phyloP scores from a whole-genome alignment of 2,797 vertebrate species.

The Psittacula derbiana region DNA sequence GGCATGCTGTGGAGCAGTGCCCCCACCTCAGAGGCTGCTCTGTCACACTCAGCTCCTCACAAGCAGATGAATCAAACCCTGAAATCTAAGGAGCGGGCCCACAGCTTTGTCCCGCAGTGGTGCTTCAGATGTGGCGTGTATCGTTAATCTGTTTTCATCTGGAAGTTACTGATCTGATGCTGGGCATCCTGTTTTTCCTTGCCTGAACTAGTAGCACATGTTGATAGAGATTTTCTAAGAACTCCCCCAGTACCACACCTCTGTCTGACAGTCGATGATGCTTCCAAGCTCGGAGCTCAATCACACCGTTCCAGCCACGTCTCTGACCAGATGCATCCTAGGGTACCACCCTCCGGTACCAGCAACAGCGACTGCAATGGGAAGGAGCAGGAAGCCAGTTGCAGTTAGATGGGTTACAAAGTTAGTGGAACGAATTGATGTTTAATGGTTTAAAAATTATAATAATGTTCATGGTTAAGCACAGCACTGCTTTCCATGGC shows the following conservation, averaged over 20 bases:
- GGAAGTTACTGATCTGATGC: slow-evolving; percentile 6
- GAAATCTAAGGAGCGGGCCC: not conserved
- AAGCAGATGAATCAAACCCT: not conserved
- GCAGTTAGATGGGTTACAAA: not conserved
- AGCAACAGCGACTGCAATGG: not conserved
- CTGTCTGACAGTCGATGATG: not conserved
- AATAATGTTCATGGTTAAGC: not conserved
- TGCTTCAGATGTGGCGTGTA: not conserved
- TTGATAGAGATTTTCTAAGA: slow-evolving; percentile 50
- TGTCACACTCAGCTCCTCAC: not conserved
- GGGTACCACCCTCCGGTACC: not conserved
- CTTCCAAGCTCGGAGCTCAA: not conserved
- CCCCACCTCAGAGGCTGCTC: not conserved
- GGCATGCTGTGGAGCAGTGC: fast-evolving
- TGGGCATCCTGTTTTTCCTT: not conserved
- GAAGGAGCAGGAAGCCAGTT: slow-evolving; percentile 18
- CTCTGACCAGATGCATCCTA: not conserved
- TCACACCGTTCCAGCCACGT: not conserved
- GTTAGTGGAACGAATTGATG: not conserved
- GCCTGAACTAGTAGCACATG: not conserved
- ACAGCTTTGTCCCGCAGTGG: not conserved
- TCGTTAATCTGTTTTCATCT: slow-evolving; percentile 34
- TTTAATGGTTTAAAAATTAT: not conserved
- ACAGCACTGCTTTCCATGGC: not conserved
- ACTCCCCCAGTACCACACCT: not conserved